Base-by-base conservation (phyloP, 2,888 invertebrate species). In the Colletes collaris region DNA sequence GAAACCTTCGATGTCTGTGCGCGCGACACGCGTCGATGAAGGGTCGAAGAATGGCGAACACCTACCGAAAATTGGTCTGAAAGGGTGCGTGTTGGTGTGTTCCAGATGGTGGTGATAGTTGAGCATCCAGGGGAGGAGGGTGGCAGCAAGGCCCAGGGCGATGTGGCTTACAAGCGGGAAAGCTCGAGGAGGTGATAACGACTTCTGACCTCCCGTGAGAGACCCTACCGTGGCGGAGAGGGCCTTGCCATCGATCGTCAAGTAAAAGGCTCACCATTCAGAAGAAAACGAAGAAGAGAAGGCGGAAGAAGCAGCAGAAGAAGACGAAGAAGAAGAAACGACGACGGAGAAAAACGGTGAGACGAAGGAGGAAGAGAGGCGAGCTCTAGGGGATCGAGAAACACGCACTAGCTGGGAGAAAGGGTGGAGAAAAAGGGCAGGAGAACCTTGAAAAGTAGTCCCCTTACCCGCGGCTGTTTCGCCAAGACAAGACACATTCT, bases 141-240 rank as follows among this genome's bases (percentile, higher is more conserved):
- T 79, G 87, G 85, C 80, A 86, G 86, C 82, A 83, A 82, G 84
- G 84, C 79, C 83, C 87, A 89, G 85, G 90, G 91, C 90, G 86
- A 92, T 91, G 92, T 89, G 91, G 91, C 87, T 91, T 59, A 76
- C 80, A 83, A 91, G 90, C 85, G 91, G 91, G 87, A 91, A 91
- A 88, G 90, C 91, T 80, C 89, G 91, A 91, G 91, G 91, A 92
- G 92, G 92, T 92, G 92, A 92, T 92, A 91, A 90, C 87, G 87
- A 90, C 89, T 92, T 92, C 89, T 92, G 92, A 92, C 92, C 91
- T 91, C 90, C 87, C 87, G 89, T 89, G 88, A 89, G 88, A 85
- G 89, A 63, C 73, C 64, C 67, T 50, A 50, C 63, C 65, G 63
- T 64, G 64, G 64, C 63, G 56, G 66, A 76, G 75, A 67, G 76